Evolutionary conservation across 2,797 vertebrate species (phyloP).

Genomic region (Gobio occitaniae): DNA sequence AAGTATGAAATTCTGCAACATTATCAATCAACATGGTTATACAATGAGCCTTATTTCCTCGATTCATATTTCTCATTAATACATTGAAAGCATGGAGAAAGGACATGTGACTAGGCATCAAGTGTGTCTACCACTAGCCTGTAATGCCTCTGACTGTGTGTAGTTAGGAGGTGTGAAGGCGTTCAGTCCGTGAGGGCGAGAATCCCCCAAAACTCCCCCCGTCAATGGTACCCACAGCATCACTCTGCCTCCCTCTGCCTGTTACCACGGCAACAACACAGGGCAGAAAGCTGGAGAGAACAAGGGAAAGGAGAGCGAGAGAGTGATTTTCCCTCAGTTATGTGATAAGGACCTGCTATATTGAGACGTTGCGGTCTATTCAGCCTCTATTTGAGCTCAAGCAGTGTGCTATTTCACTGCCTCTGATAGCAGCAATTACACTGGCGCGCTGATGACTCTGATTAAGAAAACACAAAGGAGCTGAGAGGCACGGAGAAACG

Average conservation of each 20-base stretch:
- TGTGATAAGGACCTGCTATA: slow-evolving; percentile 34
- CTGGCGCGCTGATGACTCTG: not conserved
- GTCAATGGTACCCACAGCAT: slow-evolving; percentile 33
- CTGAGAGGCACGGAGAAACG: not conserved
- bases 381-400: slow-evolving; percentile 17
- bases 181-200: not conserved
- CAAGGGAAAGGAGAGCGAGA: slow-evolving; percentile 61
- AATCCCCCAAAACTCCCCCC: slow-evolving; percentile 42
- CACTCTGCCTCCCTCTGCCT: slow-evolving; percentile 64
- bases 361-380: slow-evolving; percentile 23
- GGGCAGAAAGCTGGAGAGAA: slow-evolving; percentile 71
- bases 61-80: not conserved
- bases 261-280: slow-evolving; percentile 83
- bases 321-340: slow-evolving; percentile 53
- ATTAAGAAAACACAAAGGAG: slow-evolving; percentile 26
- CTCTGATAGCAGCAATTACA: slow-evolving; percentile 36
- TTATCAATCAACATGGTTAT: not conserved
- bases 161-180: slow-evolving; percentile 6
- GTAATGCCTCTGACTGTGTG: slow-evolving; percentile 28
- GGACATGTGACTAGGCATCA: not conserved
- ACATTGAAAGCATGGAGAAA: not conserved
- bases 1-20: not conserved
- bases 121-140: not conserved
- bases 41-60: not conserved
- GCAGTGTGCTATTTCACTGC: slow-evolving; percentile 12